Evolutionary conservation across 2,888 invertebrate genomes (phyloP).

Genomic region (Meganola albula): DNA sequence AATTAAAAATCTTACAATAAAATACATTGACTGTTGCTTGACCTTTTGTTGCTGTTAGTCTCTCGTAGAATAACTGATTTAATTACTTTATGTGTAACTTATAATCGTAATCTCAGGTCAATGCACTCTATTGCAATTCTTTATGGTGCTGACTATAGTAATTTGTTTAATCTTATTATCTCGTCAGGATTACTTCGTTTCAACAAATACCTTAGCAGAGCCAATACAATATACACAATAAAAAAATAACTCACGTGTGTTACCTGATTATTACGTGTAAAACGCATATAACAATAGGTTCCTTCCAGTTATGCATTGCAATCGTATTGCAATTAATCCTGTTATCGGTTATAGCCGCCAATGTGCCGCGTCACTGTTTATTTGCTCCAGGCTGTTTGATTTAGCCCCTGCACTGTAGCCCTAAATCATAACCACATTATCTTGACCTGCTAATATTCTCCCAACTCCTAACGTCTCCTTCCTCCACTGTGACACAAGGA

Average conservation of each 20-base stretch:
- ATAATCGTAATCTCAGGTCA: too few relatives aligned
- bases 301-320: constrained; percentile 38
- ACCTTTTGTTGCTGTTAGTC: too few relatives aligned
- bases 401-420: constrained; percentile 42
- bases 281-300: not conserved
- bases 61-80: too few relatives aligned
- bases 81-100: too few relatives aligned
- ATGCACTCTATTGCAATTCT: too few relatives aligned
- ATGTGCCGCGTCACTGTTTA: constrained; percentile 51
- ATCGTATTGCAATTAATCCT: constrained; percentile 57
- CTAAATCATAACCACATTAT: constrained; percentile 35
- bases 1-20: too few relatives aligned
- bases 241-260: not conserved
- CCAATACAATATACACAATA: not conserved
- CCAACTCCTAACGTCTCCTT: constrained; percentile 6
- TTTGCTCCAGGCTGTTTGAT: constrained; percentile 48
- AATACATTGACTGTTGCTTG: too few relatives aligned
- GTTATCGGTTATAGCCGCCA: constrained; percentile 45
- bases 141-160: too few relatives aligned
- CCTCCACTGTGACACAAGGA: constrained; percentile 12
- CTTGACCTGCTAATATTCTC: constrained; percentile 27
- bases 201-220: too few relatives aligned
- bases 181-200: too few relatives aligned
- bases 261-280: not conserved
- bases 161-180: too few relatives aligned